Evolutionary conservation across 2,888 invertebrate species (phyloP), one percentile per base, ranked within the genome.

Genomic region (Rhagium mordax): DNA sequence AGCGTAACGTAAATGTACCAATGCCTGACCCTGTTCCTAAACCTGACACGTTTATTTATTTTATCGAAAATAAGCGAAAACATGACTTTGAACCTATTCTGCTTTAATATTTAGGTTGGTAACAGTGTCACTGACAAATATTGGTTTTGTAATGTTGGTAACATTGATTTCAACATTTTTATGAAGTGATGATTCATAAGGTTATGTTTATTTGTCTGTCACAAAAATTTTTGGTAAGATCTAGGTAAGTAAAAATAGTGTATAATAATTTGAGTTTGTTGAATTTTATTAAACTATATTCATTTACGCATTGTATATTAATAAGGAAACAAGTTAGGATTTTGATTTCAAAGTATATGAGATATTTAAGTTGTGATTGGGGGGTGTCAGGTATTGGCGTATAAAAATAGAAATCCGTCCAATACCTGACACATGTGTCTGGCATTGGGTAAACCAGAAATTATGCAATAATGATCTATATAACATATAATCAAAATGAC

Each of bases 21-120:
- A 33, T 33, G 29, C 29, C 29, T 33, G 29, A 33, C 29, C 4
- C 29, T 33, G 29, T 33, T 33, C 29, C 8, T 33, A 33, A 33
- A 33, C 8, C 8, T 33, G 29, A 33, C 29, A 33, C 29, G 24
- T 24, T 8, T 33, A 33, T 7, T 33, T 33, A 33, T 33, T 33
- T 33, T 33, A 33, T 33, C 29, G 29, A 33, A 33, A 33, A 33
- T 33, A 33, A 33, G 29, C 29, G 8, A 8, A 33, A 76, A 85
- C 76, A 81, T 79, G 47, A 33, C 29, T 33, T 33, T 33, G 29
- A 7, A 33, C 1, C 29, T 33, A 33, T 8, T 33, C 29, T 33
- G 29, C 29, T 33, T 8, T 8, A 33, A 33, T 33, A 8, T 33
- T 33, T 33, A 33, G 8, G 8, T 33, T 33, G 29, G 29, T 8